Conservation (phyloP, 2,113 vertebrate genomes). For the Chaetops frenatus region DNA sequence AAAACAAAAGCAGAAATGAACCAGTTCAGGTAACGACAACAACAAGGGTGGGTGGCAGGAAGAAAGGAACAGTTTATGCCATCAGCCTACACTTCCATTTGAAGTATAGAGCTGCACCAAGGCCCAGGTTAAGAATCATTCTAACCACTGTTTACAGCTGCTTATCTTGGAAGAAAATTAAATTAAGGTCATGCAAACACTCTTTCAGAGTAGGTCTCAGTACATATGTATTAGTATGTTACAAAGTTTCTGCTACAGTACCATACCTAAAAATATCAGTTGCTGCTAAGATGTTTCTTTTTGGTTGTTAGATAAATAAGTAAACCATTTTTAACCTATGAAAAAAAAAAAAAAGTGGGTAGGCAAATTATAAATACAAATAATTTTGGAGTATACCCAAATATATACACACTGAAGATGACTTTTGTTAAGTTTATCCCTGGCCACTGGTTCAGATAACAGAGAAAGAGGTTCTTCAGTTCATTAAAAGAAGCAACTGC, state of each 20-base stretch:
- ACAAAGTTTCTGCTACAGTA: background rate
- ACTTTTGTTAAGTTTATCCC: background rate
- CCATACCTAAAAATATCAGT: background rate
- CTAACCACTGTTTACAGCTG: background rate
- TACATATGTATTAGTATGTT: background rate
- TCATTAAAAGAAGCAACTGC: background rate
- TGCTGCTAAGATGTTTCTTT: background rate
- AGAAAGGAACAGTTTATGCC: background rate
- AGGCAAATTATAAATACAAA: background rate
- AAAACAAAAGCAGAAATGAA: background rate
- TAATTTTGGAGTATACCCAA: background rate
- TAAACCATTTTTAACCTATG: background rate
- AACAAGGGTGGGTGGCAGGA: background rate
- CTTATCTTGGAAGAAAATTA: background rate
- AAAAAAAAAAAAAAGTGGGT: background rate
- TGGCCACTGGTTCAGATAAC: background rate
- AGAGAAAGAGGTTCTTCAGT: background rate
- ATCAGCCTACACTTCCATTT: background rate
- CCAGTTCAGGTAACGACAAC: background rate
- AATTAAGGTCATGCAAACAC: background rate
- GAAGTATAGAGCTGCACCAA: background rate
- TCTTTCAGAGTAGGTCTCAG: background rate
- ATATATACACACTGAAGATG: background rate
- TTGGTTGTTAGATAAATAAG: background rate
- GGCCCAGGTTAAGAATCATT: background rate